Evolutionary conservation across 2,797 vertebrate species (phyloP), one percentile per base, ranked within the genome.

Genomic region (Sebastiscus albofasciatus): DNA sequence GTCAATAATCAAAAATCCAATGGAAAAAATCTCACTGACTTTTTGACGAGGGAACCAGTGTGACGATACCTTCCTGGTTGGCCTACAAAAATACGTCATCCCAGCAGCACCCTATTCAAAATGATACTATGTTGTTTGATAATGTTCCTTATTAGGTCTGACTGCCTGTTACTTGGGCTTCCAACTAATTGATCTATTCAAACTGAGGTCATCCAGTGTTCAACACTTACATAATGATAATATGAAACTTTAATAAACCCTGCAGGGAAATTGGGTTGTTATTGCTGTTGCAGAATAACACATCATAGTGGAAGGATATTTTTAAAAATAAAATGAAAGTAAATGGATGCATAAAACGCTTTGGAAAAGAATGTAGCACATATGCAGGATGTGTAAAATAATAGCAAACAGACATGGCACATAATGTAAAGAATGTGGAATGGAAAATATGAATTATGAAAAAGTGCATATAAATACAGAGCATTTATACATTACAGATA

Each of bases 221-320:
- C 76, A 83, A 77, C 54, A 60, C 77, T 78, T 71, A 72, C 74
- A 74, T 86, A 87, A 89, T 73, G 64, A 84, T 26, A 4, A 39
- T 34, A 87, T 89, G 46, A 92, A 92, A 87, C 33, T 89, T 92
- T 91, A 90, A 92, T 91, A 76, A 90, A 75, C 67, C 68, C 83
- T 24, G 49, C 33, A 79, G 75, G 72, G 61, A 58, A 73, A 80
- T 27, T 20, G 13, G 27, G 59, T 72, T 62, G 42, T 79, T 78
- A 67, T 66, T 73, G 33, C 11, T 33, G 59, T 22, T 46, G 9
- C 16, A 69, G 55, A 64, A 73, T 22, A n/a, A 33, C 9, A 20
- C 8, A 69, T 79, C 6, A 39, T 14, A 58, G 49, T 79, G 27
- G 14, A 52, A 20, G 27, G 70, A 73, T 62, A 72, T 54, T 1